phyloP scores from a whole-genome alignment of 2,888 invertebrate genomes.

The Lochmaea capreae region DNA sequence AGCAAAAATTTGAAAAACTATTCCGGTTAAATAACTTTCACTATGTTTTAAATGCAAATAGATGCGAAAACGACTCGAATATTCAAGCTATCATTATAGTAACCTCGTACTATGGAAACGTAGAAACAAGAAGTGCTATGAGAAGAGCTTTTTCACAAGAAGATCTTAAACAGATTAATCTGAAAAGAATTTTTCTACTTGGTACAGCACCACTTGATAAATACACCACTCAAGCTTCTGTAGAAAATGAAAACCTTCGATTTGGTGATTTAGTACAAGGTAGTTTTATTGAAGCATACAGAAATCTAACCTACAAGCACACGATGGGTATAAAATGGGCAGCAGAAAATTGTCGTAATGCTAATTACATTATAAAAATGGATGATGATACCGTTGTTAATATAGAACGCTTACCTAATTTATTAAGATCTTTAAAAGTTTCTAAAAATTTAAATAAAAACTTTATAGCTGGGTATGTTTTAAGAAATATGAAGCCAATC shows the following conservation, averaged over 20 bases:
- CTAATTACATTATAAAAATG: constrained; percentile 79
- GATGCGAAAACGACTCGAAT: constrained; percentile 49
- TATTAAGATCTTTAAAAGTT: constrained; percentile 63
- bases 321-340: constrained; percentile 85
- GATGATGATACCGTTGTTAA: constrained; percentile 86
- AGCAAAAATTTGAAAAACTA: constrained; percentile 43
- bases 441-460: constrained; percentile 48
- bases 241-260: constrained; percentile 72
- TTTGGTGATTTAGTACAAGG: constrained; percentile 82
- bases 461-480: constrained; percentile 75
- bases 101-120: constrained; percentile 82
- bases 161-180: constrained; percentile 70
- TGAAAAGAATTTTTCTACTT: constrained; percentile 77
- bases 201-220: constrained; percentile 71
- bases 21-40: constrained; percentile 54
- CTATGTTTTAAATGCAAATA: constrained; percentile 54
- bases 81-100: constrained; percentile 70
- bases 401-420: constrained; percentile 69
- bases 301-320: constrained; percentile 86
- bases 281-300: constrained; percentile 80
- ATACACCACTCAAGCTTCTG: constrained; percentile 69
- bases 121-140: constrained; percentile 76
- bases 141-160: constrained; percentile 73
- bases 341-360: constrained; percentile 70
- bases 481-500: constrained; percentile 73